Evolutionary conservation across 2,888 invertebrate species (phyloP).

Genomic region (Cephonodes hylas): DNA sequence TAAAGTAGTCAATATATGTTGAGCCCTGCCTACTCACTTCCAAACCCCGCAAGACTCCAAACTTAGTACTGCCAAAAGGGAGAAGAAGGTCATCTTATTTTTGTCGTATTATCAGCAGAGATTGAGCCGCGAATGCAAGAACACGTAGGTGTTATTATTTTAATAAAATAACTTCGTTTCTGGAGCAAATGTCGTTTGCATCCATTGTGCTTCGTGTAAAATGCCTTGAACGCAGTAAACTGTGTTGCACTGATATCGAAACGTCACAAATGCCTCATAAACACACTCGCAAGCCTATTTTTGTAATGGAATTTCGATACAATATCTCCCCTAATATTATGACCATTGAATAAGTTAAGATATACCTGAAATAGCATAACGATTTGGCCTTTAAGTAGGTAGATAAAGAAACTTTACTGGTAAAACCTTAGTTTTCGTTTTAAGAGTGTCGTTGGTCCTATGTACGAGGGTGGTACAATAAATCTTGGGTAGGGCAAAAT

Average conservation of each 20-base stretch:
- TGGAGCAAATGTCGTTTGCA: conserved; percentile 34
- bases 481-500: no score
- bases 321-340: not conserved
- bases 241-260: conserved; percentile 21
- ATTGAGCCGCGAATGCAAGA: conserved; percentile 58
- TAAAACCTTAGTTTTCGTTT: not conserved
- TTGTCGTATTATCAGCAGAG: conserved; percentile 48
- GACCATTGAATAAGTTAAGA: not conserved
- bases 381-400: not conserved
- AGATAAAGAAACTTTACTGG: not conserved
- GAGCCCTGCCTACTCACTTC: conserved; percentile 39
- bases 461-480: no score
- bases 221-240: conserved; percentile 18
- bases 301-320: not conserved
- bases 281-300: conserved; percentile 6
- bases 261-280: conserved; percentile 25
- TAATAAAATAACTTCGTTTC: conserved; percentile 49
- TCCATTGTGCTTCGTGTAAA: conserved; percentile 21
- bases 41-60: not conserved
- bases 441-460: not conserved
- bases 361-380: not conserved
- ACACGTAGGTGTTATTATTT: conserved; percentile 65
- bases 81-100: conserved; percentile 29
- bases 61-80: conserved; percentile 7
- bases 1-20: conserved; percentile 49